These are phyloP conservation scores for Cerastis leucographa DNA, from an alignment of 2,888 invertebrate species.

Conservation along the genomic window DNA sequence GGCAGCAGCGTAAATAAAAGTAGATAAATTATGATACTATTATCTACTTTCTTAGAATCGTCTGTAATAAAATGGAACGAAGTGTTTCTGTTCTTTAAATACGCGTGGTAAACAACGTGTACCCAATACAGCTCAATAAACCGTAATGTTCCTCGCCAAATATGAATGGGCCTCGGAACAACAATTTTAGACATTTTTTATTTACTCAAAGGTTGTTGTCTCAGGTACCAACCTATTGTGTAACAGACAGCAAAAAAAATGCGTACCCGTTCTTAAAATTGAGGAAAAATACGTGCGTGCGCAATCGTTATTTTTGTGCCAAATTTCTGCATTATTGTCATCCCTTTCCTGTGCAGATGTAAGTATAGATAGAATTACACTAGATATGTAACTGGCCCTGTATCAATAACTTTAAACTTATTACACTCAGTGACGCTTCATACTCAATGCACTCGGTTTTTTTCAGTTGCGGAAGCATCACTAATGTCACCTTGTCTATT, in stretches of 20 bases:
- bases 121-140: constrained; percentile 33
- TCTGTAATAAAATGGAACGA: constrained; percentile 28
- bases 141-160: constrained; percentile 21
- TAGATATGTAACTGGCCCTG: background rate
- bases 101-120: constrained; percentile 21
- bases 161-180: constrained; percentile 36
- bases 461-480: constrained; percentile 80
- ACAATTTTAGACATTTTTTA: background rate
- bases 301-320: constrained; percentile 24
- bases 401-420: background rate
- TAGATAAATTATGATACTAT: constrained; percentile 13
- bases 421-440: constrained; percentile 6
- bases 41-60: constrained; percentile 34
- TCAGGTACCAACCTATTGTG: constrained; percentile 47
- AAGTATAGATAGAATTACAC: background rate
- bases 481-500: constrained; percentile 85
- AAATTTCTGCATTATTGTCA: background rate
- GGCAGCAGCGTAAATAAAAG: constrained; percentile 4
- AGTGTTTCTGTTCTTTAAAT: constrained; percentile 35
- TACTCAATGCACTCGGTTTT: constrained; percentile 71
- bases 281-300: constrained; percentile 2
- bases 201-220: background rate
- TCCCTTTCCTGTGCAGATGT: background rate
- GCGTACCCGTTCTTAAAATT: constrained; percentile 13
- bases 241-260: constrained; percentile 17